phyloP scores from a whole-genome alignment of 2,888 invertebrate genomes.

The Lathronympha strigana region DNA sequence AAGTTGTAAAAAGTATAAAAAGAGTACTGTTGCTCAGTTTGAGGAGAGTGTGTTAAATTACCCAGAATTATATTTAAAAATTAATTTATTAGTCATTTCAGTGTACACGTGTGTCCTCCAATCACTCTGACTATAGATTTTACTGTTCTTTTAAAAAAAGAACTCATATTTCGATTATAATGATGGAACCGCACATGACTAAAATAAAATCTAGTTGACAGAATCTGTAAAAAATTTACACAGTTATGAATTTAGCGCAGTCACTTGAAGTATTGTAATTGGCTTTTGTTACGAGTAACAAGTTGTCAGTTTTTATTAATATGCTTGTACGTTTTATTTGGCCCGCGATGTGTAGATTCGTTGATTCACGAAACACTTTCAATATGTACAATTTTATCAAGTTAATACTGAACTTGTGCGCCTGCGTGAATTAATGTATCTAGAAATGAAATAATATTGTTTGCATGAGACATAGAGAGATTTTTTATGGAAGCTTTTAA shows the following conservation, averaged over 20 bases:
- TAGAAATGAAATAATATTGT: conserved; percentile 2
- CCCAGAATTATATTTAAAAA: conserved; percentile 48
- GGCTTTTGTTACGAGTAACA: conserved; percentile 15
- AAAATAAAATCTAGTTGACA: conserved; percentile 5
- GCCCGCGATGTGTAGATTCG: conserved; percentile 7
- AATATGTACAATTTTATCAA: neutral
- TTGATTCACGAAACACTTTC: neutral
- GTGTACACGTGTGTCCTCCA: conserved; percentile 37
- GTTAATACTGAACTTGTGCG: neutral
- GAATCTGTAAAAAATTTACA: neutral
- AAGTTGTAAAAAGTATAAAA: conserved; percentile 71
- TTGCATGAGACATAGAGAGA: neutral
- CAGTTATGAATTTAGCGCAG: conserved; percentile 4
- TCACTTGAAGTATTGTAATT: conserved; percentile 11
- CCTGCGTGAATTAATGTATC: neutral
- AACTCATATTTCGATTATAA: conserved; percentile 41
- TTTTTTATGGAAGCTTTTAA: neutral
- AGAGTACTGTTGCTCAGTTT: conserved; percentile 63
- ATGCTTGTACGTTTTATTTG: conserved; percentile 32
- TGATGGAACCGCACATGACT: conserved; percentile 14
- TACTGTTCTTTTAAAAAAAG: conserved; percentile 12
- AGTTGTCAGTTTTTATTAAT: conserved; percentile 14
- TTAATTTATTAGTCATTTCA: conserved; percentile 45
- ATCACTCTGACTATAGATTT: conserved; percentile 1
- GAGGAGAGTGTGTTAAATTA: conserved; percentile 52